Evolutionary conservation across 2,797 vertebrate genomes (phyloP).

Genomic region (Amblyraja radiata): DNA sequence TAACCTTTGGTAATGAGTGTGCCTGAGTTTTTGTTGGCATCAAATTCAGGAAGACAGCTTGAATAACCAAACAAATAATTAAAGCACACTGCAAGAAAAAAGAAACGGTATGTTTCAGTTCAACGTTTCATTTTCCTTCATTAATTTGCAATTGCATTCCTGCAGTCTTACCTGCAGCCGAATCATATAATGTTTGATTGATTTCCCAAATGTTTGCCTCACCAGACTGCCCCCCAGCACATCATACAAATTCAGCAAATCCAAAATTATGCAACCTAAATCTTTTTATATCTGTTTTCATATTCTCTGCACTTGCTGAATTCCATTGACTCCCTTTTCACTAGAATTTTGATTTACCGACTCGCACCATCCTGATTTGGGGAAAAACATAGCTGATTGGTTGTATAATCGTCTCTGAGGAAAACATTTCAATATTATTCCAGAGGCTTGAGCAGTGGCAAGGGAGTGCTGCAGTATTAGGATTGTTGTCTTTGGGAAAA

Average conservation of each 20-base stretch:
- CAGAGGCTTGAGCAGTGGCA: background rate
- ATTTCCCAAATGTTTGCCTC: background rate
- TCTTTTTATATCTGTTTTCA: background rate
- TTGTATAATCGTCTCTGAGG: background rate
- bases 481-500: background rate
- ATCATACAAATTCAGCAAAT: background rate
- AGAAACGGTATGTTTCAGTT: background rate
- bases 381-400: background rate
- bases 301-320: background rate
- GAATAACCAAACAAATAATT: background rate
- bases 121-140: background rate
- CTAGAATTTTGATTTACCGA: background rate
- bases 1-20: slow-evolving; percentile 33
- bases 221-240: background rate
- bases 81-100: background rate
- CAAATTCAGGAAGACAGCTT: slow-evolving; percentile 6
- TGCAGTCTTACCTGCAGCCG: background rate
- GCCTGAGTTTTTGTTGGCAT: background rate
- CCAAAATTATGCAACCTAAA: background rate
- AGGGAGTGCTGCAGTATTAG: background rate
- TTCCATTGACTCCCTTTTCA: background rate
- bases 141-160: background rate
- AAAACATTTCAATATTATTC: background rate
- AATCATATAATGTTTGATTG: background rate
- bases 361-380: background rate